Evolutionary conservation across 1,140 invertebrate species (phyloP), one percentile per base, ranked within the genome.

Genomic region (Drosophila erecta): DNA sequence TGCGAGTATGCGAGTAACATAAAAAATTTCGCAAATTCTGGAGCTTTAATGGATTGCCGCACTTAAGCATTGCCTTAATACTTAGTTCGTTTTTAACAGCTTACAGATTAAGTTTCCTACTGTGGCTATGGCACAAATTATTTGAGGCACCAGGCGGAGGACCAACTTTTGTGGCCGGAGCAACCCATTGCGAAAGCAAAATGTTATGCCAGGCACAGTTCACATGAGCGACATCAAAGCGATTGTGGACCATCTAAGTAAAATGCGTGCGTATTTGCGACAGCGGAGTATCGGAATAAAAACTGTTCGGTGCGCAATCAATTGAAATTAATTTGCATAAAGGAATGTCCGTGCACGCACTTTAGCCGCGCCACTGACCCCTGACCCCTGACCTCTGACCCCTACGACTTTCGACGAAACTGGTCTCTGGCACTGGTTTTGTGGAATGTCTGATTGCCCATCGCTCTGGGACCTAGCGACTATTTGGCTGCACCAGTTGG

Each of bases 271-370:
- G 33, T 33, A 70, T 66, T 75, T 87, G 84, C 60, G 62, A 69
- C 79, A 65, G 62, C 46, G 79, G 79, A 87, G 83, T 87, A 79
- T 87, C 75, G 79, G 89, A 89, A 89, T 79, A 89, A 86, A 86
- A 86, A 86, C 64, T 86, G 72, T 79, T 83, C 73, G 59, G 64
- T 61, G 78, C 64, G 83, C 83, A 87, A 87, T 87, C 84, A 87
- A 87, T 87, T 89, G 83, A 87, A 87, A 89, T 83, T 87, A 87
- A 87, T 87, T 87, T 87, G 84, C 83, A 87, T 87, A 87, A 87
- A 87, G 83, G 83, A 87, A 87, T 83, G 76, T 84, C 76, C 79
- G 79, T 73, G 37, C 51, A 56, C 33, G 46, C 69, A 54, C 57
- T 56, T 27, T 11, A 20, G 37, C 37, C 37, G 14, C 11, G n/a